Percentiles rank a stretch among this genome's conserved stretches.
phyloP scores from a whole-genome alignment of 2,113 vertebrate species.

The Tupaia tana region DNA sequence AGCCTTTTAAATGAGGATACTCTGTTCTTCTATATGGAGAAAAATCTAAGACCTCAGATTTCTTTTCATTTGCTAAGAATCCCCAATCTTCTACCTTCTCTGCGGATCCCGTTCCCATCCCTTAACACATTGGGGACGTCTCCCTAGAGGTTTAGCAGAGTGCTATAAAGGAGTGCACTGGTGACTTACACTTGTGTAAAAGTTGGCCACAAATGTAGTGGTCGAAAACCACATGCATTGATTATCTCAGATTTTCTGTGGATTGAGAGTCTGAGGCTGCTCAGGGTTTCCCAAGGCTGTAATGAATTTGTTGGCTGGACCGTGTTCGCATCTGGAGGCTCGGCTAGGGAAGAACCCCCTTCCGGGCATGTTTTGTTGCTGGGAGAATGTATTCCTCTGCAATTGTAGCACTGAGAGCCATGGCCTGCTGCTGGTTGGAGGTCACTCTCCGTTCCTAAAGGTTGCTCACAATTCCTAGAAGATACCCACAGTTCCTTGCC shows the following conservation, averaged over 20 bases:
- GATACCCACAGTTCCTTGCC: neutral
- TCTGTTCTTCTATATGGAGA: slow-evolving; percentile 11
- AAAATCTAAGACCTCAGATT: neutral
- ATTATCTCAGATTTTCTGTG: neutral
- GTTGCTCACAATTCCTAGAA: neutral
- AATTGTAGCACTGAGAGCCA: neutral
- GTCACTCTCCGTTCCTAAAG: neutral
- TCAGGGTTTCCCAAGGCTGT: neutral
- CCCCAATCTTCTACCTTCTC: neutral
- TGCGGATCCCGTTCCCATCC: neutral
- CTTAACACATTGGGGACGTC: neutral
- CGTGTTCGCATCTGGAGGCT: neutral
- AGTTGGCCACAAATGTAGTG: neutral
- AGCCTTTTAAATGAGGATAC: neutral
- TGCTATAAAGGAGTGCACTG: neutral
- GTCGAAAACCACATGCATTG: neutral
- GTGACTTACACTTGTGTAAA: neutral
- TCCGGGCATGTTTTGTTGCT: neutral
- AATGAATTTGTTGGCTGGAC: neutral
- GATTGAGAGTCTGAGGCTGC: neutral
- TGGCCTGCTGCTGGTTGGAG: neutral
- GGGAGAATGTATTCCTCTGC: neutral
- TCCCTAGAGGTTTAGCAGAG: neutral
- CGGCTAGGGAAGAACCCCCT: neutral
- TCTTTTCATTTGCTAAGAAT: neutral